Percentiles rank a stretch among this genome's conserved stretches.
Conservation (phyloP, 2,113 vertebrate genomes). For the Gavialis gangeticus region DNA sequence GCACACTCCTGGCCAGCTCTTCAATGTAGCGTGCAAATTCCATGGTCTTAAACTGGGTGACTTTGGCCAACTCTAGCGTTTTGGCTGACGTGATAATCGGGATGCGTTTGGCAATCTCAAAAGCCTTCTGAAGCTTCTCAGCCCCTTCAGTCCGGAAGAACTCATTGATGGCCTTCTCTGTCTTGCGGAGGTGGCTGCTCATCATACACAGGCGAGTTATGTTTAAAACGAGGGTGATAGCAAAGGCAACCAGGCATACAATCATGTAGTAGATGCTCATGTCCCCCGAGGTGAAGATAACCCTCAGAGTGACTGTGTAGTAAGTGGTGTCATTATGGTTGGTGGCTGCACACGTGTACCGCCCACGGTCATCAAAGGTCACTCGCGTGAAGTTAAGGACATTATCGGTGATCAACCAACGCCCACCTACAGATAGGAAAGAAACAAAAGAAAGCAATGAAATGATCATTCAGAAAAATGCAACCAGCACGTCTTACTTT, state of each 20-base stretch:
- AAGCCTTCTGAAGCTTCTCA: constrained; percentile 95
- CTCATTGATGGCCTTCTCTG: constrained; percentile 93
- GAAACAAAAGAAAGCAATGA: constrained; percentile 29
- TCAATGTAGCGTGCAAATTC: constrained; percentile 95
- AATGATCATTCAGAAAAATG: not conserved
- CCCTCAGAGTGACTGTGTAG: constrained; percentile 89
- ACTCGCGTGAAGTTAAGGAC: constrained; percentile 92
- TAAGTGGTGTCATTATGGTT: constrained; percentile 58
- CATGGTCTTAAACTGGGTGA: constrained; percentile 94
- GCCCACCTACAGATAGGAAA: constrained; percentile 80
- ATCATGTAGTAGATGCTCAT: constrained; percentile 92
- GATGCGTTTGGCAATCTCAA: constrained; percentile 95
- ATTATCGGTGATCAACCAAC: constrained; percentile 82
- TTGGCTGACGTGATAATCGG: constrained; percentile 94
- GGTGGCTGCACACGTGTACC: constrained; percentile 86
- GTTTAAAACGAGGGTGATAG: constrained; percentile 91
- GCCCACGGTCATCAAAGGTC: constrained; percentile 89
- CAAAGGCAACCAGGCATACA: constrained; percentile 91
- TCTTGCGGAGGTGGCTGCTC: constrained; percentile 94
- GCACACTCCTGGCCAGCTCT: constrained; percentile 93
- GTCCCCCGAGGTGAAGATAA: constrained; percentile 88
- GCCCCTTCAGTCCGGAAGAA: constrained; percentile 95
- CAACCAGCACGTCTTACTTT: not conserved
- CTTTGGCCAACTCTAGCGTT: constrained; percentile 93
- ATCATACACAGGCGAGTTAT: constrained; percentile 94